Evolutionary conservation across 1,140 invertebrate species (phyloP).

Genomic region (Gyrodactylus bullatarudis): DNA sequence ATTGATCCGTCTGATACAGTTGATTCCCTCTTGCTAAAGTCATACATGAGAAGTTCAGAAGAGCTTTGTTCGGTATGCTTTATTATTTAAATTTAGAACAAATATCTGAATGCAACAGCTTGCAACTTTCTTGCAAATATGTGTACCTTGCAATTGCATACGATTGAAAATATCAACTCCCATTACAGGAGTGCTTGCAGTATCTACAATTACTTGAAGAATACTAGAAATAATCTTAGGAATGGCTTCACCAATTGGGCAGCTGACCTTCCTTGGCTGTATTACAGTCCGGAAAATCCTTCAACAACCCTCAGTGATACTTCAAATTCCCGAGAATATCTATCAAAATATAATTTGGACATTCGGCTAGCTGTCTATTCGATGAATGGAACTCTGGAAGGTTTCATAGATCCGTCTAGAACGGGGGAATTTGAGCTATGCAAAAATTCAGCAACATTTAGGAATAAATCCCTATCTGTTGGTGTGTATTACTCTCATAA

Average conservation of each 20-base stretch:
- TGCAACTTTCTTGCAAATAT: neutral
- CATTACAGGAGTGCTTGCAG: neutral
- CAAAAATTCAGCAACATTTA: neutral
- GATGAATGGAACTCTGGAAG: neutral
- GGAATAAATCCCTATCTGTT: neutral
- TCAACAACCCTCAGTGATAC: neutral
- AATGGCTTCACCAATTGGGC: neutral
- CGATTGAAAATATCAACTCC: neutral
- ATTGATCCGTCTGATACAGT: too few species aligned
- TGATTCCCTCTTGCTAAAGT: too few species aligned
- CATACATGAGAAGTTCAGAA: too few species aligned
- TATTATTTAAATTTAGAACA: too few species aligned
- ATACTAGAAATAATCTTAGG: neutral
- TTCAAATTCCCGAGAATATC: neutral
- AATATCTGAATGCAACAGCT: neutral
- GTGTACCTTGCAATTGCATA: neutral
- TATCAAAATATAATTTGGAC: neutral
- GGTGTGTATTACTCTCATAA: neutral
- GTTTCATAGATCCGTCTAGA: neutral
- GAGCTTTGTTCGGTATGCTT: too few species aligned
- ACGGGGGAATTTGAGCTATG: neutral
- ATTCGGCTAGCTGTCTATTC: neutral
- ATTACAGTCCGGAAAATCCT: neutral
- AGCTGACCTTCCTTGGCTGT: neutral
- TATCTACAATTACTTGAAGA: neutral